These are phyloP conservation scores for Aphidius colemani DNA, from an alignment of 2,888 invertebrate genomes.

Conservation along the genomic window DNA sequence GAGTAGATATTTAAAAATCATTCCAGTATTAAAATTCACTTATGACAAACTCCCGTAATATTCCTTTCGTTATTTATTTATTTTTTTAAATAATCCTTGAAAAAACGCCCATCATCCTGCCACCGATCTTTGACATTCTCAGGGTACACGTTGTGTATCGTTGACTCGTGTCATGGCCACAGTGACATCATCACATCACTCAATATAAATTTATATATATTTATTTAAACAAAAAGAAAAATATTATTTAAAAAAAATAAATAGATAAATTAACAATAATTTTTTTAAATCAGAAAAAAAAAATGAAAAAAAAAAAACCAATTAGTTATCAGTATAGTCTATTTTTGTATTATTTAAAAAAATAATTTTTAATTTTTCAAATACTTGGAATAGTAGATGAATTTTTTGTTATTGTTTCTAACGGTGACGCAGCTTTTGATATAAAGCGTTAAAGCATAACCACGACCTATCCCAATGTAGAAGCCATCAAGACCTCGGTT, in stretches of 20 bases:
- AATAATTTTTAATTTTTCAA: no score
- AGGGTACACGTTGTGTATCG: neutral
- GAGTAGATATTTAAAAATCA: neutral
- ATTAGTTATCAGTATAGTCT: no score
- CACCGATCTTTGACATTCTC: conserved; percentile 22
- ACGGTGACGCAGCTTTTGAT: no score
- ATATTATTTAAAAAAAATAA: neutral
- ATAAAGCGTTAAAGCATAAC: conserved; percentile 11
- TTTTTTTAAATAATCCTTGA: conserved; percentile 16
- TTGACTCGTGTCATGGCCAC: conserved; percentile 22
- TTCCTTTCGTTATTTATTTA: neutral
- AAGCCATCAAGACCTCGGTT: neutral
- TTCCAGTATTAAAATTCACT: neutral
- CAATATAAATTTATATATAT: conserved; percentile 1
- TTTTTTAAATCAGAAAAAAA: no score
- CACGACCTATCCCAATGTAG: conserved; percentile 18
- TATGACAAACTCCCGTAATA: neutral
- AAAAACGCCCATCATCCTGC: conserved; percentile 5
- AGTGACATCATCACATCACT: conserved; percentile 28
- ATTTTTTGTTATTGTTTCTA: no score
- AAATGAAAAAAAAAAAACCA: no score
- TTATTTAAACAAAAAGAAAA: neutral
- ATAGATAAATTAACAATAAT: no score
- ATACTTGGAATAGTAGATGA: no score
- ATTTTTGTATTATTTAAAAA: no score